Base-by-base conservation (phyloP, 2,113 vertebrate species). In the Passer montanus region DNA sequence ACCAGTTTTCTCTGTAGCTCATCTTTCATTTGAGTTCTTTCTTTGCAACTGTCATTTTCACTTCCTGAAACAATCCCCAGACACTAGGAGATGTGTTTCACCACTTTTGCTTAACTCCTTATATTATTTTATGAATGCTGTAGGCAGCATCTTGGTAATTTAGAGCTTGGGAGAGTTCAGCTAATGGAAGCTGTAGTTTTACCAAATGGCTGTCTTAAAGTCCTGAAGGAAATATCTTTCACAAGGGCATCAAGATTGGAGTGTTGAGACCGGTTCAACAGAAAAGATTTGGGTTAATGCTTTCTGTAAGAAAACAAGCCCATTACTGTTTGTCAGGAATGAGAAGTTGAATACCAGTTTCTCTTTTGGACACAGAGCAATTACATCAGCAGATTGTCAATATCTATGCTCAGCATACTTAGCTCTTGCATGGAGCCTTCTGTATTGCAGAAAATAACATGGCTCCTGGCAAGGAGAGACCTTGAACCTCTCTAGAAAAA, bases 341-440 rank as follows among this genome's bases (percentile, higher is more conserved):
- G 76, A 97, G 47, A 92, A 96, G 90, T 5, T 77, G 80, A 97
- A 95, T 80, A 91, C 55, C 24, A 10, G 60, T 93, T 94, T 44
- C 52, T 92, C 11, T 89, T 97, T 96, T 88, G 56, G 78, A 97
- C 87, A 91, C 70, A 83, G 52, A 90, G 70, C 89, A 97, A 96
- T 97, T 92, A 87, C 27, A 52, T n/a, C 15, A 90, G 74, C 62
- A 95, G 90, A 79, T 89, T 94, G 82, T 95, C 96, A 95, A 94
- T 94, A 96, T 59, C 73, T 70, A 77, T 95, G 93, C 92, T 89
- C 83, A 95, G 47, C 30, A 37, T 81, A 93, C 1, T 15, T 64
- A 92, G 46, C 35, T 97, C 64, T 93, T 94, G 56, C 31, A 79
- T 46, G 59, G 10, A 53, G 8, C 47, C 60, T 16, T 94, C 31